Evolutionary conservation across 2,888 invertebrate species (phyloP), one percentile per base, ranked within the genome.

Genomic region (Stenodera caucasica): DNA sequence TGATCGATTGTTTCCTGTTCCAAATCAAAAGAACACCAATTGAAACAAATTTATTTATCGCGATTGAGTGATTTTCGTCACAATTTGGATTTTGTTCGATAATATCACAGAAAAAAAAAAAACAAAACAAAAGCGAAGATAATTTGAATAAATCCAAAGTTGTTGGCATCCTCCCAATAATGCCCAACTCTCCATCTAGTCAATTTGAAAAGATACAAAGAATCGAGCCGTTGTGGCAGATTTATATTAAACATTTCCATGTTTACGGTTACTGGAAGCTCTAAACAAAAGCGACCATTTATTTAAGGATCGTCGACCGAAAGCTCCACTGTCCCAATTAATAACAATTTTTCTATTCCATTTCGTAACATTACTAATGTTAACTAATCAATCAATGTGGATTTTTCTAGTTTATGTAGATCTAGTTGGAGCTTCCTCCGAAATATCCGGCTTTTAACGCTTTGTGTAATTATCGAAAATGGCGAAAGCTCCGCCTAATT

Each of bases 1-100:
- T 56, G 56, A 60, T 60, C 51, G 56, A 60, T 60, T 56, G 53
- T 60, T 51, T 52, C 53, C 60, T 26, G 37, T 30, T 51, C 51
- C 52, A n/a, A n/a, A n/a, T n/a, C n/a, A n/a, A n/a, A n/a, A n/a
- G n/a, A n/a, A n/a, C n/a, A n/a, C n/a, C n/a, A n/a, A n/a, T n/a
- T n/a, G n/a, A n/a, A n/a, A n/a, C n/a, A n/a, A n/a, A n/a, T n/a
- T n/a, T n/a, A n/a, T n/a, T n/a, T n/a, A n/a, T n/a, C n/a, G n/a
- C n/a, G n/a, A n/a, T n/a, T n/a, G n/a, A n/a, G n/a, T n/a, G n/a
- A n/a, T n/a, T n/a, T n/a, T n/a, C n/a, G n/a, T n/a, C n/a, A n/a
- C n/a, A n/a, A n/a, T n/a, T n/a, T n/a, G n/a, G n/a, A n/a, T n/a
- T n/a, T n/a, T n/a, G n/a, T n/a, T n/a, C n/a, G n/a, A n/a, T n/a